phyloP scores from a whole-genome alignment of 2,888 invertebrate genomes.

The Eupithecia exiguata region DNA sequence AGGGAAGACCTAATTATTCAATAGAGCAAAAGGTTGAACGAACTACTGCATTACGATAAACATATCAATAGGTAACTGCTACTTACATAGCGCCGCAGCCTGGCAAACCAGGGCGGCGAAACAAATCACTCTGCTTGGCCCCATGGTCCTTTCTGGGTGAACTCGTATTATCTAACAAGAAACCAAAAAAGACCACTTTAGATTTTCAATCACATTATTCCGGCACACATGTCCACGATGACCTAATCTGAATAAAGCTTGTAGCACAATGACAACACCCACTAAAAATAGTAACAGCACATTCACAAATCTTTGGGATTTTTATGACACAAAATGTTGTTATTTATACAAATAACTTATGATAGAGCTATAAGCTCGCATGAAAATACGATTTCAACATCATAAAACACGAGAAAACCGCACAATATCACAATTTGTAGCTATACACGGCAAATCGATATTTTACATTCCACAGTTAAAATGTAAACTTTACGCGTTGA shows the following conservation, averaged over 20 bases:
- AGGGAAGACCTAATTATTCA: conserved; percentile 7
- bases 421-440: conserved; percentile 67
- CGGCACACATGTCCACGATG: conserved; percentile 82
- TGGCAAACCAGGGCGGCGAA: conserved; percentile 69
- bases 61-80: conserved; percentile 42
- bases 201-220: conserved; percentile 68
- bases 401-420: conserved; percentile 60
- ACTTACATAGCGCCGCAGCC: conserved; percentile 76
- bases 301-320: conserved; percentile 62
- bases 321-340: conserved; percentile 62
- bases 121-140: conserved; percentile 70
- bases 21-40: conserved; percentile 55
- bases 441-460: conserved; percentile 74
- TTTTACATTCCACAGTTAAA: conserved; percentile 55
- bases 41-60: conserved; percentile 46
- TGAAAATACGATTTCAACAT: conserved; percentile 55
- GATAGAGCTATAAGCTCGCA: conserved; percentile 50
- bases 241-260: conserved; percentile 81
- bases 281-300: conserved; percentile 85
- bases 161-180: conserved; percentile 76
- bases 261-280: conserved; percentile 82
- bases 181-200: conserved; percentile 73
- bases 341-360: conserved; percentile 46
- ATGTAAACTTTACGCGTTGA: conserved; percentile 16
- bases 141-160: conserved; percentile 72